Evolutionary conservation across 2,797 vertebrate genomes (phyloP).

Genomic region (Pristis pectinata): DNA sequence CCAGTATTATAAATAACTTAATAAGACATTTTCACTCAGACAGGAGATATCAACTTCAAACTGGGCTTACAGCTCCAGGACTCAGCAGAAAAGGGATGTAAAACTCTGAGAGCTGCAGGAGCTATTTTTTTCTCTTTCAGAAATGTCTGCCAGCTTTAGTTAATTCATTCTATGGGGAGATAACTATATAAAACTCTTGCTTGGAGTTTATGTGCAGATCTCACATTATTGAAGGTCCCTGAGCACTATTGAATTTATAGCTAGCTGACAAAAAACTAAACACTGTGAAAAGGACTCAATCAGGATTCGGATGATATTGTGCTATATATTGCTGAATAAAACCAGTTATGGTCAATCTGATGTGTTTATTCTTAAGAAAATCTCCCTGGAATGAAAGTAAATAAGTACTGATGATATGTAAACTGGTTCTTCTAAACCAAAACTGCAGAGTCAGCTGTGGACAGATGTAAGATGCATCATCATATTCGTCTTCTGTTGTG

Average conservation of each 20-base stretch:
- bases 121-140: background rate
- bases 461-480: slow-evolving; percentile 45
- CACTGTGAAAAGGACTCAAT: background rate
- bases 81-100: background rate
- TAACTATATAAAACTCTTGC: background rate
- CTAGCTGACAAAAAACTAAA: background rate
- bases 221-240: background rate
- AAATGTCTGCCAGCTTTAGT: background rate
- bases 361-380: background rate
- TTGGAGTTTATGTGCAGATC: background rate
- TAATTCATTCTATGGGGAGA: background rate
- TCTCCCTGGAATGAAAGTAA: background rate
- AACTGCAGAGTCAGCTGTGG: slow-evolving; percentile 47
- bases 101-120: background rate
- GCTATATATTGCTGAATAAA: background rate
- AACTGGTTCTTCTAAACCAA: slow-evolving; percentile 42
- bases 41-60: background rate
- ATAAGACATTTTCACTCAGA: background rate
- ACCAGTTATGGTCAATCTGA: background rate
- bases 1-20: background rate
- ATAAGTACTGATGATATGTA: slow-evolving; percentile 39
- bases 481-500: slow-evolving; percentile 39
- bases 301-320: background rate
- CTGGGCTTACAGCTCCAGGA: background rate
- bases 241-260: background rate